Percentiles rank a stretch among this genome's conserved stretches.
Evolutionary conservation across 1,140 invertebrate genomes (phyloP).

Genomic region (Camponotus pennsylvanicus): DNA sequence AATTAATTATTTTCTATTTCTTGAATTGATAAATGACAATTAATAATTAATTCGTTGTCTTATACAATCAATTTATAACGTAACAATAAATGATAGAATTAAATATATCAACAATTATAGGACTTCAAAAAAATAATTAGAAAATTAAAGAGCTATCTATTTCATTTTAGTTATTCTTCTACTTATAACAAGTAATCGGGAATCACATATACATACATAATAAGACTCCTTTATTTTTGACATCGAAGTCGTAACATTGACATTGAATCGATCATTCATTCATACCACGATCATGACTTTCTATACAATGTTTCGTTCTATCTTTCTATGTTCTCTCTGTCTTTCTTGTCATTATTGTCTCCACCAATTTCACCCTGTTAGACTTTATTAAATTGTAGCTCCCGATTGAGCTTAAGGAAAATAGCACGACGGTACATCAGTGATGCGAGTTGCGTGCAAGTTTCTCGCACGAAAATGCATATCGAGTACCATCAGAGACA

Average conservation of each 20-base stretch:
- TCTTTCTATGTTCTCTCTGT: neutral
- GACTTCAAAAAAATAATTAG: neutral
- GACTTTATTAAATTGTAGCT: slow-evolving; percentile 47
- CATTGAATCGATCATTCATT: slow-evolving; percentile 78
- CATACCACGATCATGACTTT: slow-evolving; percentile 81
- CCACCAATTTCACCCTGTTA: slow-evolving; percentile 75
- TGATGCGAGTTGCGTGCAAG: slow-evolving; percentile 65
- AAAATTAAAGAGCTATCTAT: neutral
- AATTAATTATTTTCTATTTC: slow-evolving; percentile 7
- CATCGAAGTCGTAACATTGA: slow-evolving; percentile 71
- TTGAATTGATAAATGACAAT: neutral
- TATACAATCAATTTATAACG: neutral
- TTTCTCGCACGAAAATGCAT: slow-evolving; percentile 73
- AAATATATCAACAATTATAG: neutral
- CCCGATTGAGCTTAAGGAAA: neutral
- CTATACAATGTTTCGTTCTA: slow-evolving; percentile 72
- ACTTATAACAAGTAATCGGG: slow-evolving; percentile 29
- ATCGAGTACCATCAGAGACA: slow-evolving; percentile 51
- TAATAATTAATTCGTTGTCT: neutral
- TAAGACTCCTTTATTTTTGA: slow-evolving; percentile 65
- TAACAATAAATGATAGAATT: no score
- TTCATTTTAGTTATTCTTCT: neutral
- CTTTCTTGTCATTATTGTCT: slow-evolving; percentile 6
- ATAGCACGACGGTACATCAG: slow-evolving; percentile 41
- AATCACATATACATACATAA: slow-evolving; percentile 22